phyloP scores from a whole-genome alignment of 2,113 vertebrate species.

The Xiphophorus hellerii region DNA sequence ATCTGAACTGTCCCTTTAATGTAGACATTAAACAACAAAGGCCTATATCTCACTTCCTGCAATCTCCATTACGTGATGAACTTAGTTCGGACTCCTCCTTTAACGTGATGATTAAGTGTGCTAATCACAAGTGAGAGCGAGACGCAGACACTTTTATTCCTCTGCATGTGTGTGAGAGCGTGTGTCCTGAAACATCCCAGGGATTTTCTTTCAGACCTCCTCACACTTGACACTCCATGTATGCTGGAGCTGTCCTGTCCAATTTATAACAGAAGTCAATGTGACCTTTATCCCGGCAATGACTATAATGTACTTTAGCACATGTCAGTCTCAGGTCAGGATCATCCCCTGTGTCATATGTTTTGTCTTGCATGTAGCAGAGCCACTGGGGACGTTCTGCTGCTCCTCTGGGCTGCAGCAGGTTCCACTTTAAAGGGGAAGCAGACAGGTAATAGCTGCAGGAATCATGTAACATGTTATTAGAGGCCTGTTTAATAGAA shows the following conservation, averaged over 20 bases:
- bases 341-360: constrained; percentile 76
- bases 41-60: background rate
- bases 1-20: background rate
- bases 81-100: constrained; percentile 49
- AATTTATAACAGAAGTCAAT: constrained; percentile 78
- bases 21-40: background rate
- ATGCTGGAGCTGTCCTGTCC: constrained; percentile 80
- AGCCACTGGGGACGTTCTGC: constrained; percentile 52
- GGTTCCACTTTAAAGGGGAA: constrained; percentile 50
- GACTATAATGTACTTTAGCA: constrained; percentile 83
- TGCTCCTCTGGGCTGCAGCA: constrained; percentile 33
- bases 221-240: constrained; percentile 79
- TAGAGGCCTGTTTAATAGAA: constrained; percentile 23
- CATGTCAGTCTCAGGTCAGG: constrained; percentile 78
- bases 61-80: constrained; percentile 67
- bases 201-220: constrained; percentile 77
- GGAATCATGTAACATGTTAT: constrained; percentile 29
- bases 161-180: constrained; percentile 20
- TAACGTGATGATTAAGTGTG: constrained; percentile 70
- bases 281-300: constrained; percentile 83
- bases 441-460: constrained; percentile 48
- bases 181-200: constrained; percentile 69
- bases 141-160: constrained; percentile 49
- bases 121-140: constrained; percentile 70
- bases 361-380: constrained; percentile 75